Base-by-base conservation (phyloP, 2,888 invertebrate genomes). In the Nemapogon koenigi region DNA sequence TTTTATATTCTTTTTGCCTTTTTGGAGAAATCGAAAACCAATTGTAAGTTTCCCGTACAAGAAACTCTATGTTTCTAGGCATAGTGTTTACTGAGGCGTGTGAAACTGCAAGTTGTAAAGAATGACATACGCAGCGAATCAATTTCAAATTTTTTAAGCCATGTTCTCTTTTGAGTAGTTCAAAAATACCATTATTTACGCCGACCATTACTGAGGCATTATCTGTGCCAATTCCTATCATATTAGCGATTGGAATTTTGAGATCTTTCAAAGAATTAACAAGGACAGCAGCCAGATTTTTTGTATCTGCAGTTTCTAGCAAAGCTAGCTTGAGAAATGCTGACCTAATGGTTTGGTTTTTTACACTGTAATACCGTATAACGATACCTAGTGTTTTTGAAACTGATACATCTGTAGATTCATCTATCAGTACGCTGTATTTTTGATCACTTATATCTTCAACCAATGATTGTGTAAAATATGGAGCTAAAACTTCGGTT, bases 121-220 rank as follows among this genome's bases (percentile, higher is more conserved):
- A 22, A 22, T 22, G 22, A 22, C 22, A 7, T 22, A 22, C 22
- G 22, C 22, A 22, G 22, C 8, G 22, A 22, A 22, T 22, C 22
- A 22, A 22, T 22, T 7, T 22, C 22, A 22, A 22, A 22, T n/a
- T n/a, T n/a, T n/a, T n/a, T n/a, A 45, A 31, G 7, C 35, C 38
- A 28, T 37, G 19, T 28, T 44, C 39, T 22, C 37, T 29, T 46
- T 49, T 48, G 8, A 54, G 32, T 10, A 44, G 32, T 18, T 27
- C 35, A 35, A 47, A 41, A 3, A 53, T 46, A 22, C 51, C 49
- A 35, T 49, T 47, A 36, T 50, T 49, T 2, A 42, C 37, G 2
- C 51, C 53, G 16, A 42, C 47, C 55, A 53, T 52, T 2, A 49
- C 49, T 7, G 48, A 38, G 8, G 52, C 53, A 38, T 55, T 55